Conservation (phyloP, 2,113 vertebrate genomes). For the Anas platyrhynchos region DNA sequence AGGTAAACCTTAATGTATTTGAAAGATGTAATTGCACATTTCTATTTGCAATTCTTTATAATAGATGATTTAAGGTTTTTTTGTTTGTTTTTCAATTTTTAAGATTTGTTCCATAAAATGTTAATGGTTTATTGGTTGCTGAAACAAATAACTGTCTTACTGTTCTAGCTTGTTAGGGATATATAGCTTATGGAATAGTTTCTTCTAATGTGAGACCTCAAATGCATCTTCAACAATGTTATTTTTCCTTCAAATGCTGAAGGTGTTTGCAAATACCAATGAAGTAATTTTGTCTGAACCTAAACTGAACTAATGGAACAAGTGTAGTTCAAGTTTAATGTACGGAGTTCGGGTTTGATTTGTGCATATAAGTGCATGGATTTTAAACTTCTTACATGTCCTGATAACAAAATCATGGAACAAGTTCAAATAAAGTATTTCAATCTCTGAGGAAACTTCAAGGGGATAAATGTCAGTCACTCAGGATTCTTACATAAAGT, state of each 20-base stretch:
- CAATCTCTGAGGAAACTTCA: not conserved
- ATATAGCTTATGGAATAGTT: not conserved
- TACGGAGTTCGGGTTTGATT: not conserved
- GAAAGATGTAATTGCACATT: not conserved
- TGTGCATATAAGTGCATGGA: not conserved
- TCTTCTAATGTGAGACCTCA: not conserved
- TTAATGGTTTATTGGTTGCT: not conserved
- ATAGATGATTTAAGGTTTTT: not conserved
- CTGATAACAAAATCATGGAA: not conserved
- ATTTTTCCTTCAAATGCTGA: not conserved
- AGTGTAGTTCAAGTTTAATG: not conserved
- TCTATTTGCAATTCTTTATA: not conserved
- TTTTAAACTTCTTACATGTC: not conserved
- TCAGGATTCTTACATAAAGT: not conserved
- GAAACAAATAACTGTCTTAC: not conserved
- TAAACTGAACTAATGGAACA: not conserved
- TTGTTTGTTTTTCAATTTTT: not conserved
- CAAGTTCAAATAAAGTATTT: not conserved
- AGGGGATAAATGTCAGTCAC: not conserved
- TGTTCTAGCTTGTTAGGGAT: not conserved
- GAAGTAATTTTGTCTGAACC: not conserved
- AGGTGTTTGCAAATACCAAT: not conserved
- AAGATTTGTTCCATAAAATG: not conserved
- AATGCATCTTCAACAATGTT: not conserved
- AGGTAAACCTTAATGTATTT: conserved; percentile 79